A percentile compares a stretch with the other conserved stretches of the same genome.
phyloP scores from a whole-genome alignment of 1,140 invertebrate genomes.

The Heterodera schachtii region DNA sequence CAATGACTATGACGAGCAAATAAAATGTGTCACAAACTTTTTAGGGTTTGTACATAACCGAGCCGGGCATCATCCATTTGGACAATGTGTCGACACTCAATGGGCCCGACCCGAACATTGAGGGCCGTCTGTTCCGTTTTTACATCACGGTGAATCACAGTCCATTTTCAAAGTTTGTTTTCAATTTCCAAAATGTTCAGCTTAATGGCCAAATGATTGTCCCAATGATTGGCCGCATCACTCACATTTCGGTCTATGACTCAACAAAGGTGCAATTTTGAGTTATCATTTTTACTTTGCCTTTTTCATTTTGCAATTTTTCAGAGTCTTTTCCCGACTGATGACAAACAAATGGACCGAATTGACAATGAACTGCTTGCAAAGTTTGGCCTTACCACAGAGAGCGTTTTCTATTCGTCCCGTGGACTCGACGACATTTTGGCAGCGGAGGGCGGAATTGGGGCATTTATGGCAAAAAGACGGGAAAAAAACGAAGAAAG shows the following conservation, averaged over 20 bases:
- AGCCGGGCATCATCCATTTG: constrained; percentile 37
- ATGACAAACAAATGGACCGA: neutral
- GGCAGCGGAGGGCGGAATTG: neutral
- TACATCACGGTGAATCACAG: constrained; percentile 57
- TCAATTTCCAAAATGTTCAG: constrained; percentile 28
- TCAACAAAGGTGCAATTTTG: neutral
- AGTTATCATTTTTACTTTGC: too few species aligned
- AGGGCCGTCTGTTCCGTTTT: constrained; percentile 60
- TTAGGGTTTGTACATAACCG: constrained; percentile 10
- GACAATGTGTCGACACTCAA: constrained; percentile 22
- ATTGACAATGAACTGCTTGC: neutral
- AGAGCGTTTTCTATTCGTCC: neutral
- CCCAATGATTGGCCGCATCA: constrained; percentile 59
- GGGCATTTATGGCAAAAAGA: neutral
- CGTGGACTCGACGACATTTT: neutral
- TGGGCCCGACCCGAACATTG: constrained; percentile 59
- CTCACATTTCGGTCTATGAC: constrained; percentile 59
- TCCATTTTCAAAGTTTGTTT: constrained; percentile 26
- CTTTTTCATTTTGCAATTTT: too few species aligned
- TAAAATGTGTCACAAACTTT: neutral
- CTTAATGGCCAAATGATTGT: constrained; percentile 57
- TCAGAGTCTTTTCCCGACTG: neutral
- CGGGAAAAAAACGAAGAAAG: too few species aligned
- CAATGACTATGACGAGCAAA: too few species aligned
- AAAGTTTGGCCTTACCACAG: neutral